These are phyloP conservation scores for Catagonus wagneri DNA, from an alignment of 2,113 vertebrate species.

Conservation along the genomic window DNA sequence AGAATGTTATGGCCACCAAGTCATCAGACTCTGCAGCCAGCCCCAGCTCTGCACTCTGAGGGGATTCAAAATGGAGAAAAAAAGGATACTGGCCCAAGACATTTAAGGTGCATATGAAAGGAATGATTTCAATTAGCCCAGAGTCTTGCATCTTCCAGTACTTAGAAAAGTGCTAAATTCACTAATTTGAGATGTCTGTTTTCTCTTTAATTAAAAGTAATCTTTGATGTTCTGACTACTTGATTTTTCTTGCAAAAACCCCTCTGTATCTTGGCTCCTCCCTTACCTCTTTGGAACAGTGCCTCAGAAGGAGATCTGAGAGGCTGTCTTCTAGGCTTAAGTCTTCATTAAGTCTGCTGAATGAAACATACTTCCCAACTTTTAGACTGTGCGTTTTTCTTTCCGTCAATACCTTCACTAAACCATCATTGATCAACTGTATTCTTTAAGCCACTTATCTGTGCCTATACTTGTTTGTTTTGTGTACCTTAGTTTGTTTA, in stretches of 20 bases:
- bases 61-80: background rate
- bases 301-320: background rate
- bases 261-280: background rate
- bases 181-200: background rate
- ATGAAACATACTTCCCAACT: background rate
- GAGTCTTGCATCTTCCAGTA: background rate
- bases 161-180: background rate
- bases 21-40: background rate
- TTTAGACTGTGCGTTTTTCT: background rate
- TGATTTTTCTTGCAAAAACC: background rate
- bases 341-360: background rate
- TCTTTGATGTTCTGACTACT: background rate
- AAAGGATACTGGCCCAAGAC: background rate
- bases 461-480: background rate
- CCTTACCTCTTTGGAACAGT: background rate
- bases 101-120: background rate
- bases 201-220: background rate
- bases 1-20: background rate
- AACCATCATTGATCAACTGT: background rate
- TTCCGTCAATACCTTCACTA: background rate
- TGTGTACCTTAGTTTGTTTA: rapidly evolving
- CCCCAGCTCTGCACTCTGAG: background rate
- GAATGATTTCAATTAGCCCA: background rate
- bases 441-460: background rate
- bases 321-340: background rate